Percentiles rank a stretch among this genome's conserved stretches.
Conservation (phyloP, 2,113 vertebrate genomes). For the Typhlomys cinereus region DNA sequence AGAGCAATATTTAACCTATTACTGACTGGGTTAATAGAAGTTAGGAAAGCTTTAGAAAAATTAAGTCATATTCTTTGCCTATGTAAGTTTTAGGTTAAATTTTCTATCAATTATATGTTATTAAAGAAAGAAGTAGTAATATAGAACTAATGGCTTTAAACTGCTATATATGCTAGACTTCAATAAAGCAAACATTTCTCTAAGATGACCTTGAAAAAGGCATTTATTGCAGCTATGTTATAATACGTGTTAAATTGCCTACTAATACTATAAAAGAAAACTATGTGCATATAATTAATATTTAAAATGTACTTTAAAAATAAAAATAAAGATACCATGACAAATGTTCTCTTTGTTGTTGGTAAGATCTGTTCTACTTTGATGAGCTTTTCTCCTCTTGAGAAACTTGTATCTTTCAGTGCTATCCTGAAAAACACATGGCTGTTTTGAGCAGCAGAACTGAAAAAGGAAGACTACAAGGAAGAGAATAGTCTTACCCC, state of each 20-base stretch:
- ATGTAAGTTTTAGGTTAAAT: not conserved
- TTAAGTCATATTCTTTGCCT: not conserved
- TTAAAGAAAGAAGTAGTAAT: not conserved
- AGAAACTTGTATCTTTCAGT: conserved; percentile 8
- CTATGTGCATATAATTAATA: not conserved
- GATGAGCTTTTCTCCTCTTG: not conserved
- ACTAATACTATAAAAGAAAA: not conserved
- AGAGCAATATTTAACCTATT: not conserved
- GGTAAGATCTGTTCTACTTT: not conserved
- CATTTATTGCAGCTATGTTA: not conserved
- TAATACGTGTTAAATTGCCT: not conserved
- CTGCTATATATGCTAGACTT: not conserved
- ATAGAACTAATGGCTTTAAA: not conserved
- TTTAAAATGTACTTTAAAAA: conserved; percentile 41
- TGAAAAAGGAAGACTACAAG: not conserved
- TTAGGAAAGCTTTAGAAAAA: conserved; percentile 31
- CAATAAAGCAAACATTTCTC: not conserved
- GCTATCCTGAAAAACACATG: too few relatives aligned
- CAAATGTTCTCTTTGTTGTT: not conserved
- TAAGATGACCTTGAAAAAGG: conserved; percentile 15
- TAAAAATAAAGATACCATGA: conserved; percentile 1
- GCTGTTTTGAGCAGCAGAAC: not conserved
- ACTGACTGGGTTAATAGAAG: not conserved
- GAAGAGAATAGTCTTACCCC: not conserved
- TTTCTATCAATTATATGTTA: not conserved